Evolutionary conservation across 2,113 vertebrate genomes (phyloP).

Genomic region (Cololabis saira): DNA sequence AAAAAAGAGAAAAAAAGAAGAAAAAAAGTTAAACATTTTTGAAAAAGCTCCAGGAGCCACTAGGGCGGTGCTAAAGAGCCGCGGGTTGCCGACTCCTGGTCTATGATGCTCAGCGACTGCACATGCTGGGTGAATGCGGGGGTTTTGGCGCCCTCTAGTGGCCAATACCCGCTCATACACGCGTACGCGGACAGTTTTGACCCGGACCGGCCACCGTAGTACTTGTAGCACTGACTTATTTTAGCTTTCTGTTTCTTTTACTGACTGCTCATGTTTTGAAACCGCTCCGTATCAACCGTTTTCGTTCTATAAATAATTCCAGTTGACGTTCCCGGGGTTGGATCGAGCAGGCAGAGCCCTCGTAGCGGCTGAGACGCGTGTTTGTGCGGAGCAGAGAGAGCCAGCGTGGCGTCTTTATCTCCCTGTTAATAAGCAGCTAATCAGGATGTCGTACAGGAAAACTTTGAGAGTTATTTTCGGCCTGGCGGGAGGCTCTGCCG

Average conservation of each 20-base stretch:
- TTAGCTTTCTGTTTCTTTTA: conserved; percentile 15
- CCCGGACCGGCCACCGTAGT: conserved; percentile 21
- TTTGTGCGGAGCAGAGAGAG: no score
- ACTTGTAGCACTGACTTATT: neutral
- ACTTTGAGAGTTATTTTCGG: conserved; percentile 84
- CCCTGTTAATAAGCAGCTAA: conserved; percentile 56
- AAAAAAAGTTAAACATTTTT: no score
- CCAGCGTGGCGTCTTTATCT: no score
- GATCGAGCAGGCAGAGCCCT: neutral
- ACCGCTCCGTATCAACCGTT: neutral
- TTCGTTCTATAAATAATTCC: neutral
- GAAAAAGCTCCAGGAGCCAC: no score
- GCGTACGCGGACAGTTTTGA: conserved; percentile 4
- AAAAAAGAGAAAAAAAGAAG: no score
- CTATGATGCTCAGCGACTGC: no score
- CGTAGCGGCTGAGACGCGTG: neutral
- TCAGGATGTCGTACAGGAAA: conserved; percentile 86
- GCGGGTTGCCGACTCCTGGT: no score
- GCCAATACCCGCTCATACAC: neutral
- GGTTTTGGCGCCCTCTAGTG: conserved; percentile 49
- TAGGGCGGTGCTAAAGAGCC: no score
- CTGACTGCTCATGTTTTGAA: neutral
- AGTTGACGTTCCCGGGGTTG: rapidly evolving
- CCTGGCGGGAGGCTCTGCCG: conserved; percentile 86
- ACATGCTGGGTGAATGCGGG: neutral